These are phyloP conservation scores for Corythornis leucogaster DNA, from an alignment of 2,797 vertebrate species.

Conservation along the genomic window DNA sequence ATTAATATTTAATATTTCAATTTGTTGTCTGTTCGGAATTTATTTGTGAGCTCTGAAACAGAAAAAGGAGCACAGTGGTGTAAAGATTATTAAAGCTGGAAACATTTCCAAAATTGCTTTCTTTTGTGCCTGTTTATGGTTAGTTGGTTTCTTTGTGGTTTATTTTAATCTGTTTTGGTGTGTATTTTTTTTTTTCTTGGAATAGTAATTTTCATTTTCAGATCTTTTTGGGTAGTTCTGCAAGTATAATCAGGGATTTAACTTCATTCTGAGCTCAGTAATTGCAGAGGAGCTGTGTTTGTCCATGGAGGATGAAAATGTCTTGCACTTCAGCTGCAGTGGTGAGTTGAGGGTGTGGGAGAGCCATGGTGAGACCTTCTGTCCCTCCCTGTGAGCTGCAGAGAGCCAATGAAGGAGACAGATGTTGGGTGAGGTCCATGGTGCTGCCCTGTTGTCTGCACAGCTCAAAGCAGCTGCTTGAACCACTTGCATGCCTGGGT, in stretches of 20 bases:
- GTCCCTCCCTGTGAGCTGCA: accelerated
- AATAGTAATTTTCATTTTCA: background rate
- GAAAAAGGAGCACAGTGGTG: background rate
- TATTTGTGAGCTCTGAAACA: background rate
- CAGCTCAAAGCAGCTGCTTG: background rate
- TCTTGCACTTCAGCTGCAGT: background rate
- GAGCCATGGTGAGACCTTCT: background rate
- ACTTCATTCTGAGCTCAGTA: background rate
- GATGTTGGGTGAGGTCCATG: background rate
- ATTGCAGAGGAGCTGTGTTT: background rate
- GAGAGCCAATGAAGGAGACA: background rate
- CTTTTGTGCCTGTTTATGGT: background rate
- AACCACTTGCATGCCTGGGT: background rate
- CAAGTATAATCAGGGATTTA: background rate
- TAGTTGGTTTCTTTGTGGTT: background rate
- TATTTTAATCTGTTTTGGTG: too few relatives aligned
- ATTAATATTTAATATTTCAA: background rate
- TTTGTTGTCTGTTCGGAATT: background rate
- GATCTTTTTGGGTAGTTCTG: background rate
- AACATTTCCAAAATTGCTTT: background rate
- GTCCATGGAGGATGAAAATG: background rate
- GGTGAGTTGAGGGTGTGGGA: too few relatives aligned
- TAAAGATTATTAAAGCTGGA: background rate
- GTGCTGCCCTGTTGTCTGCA: background rate
- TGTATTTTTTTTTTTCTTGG: too few relatives aligned